A percentile compares a stretch with the other conserved stretches of the same genome.
These are phyloP conservation scores for Onchidella celtica DNA, from an alignment of 2,888 invertebrate species.

Conservation along the genomic window DNA sequence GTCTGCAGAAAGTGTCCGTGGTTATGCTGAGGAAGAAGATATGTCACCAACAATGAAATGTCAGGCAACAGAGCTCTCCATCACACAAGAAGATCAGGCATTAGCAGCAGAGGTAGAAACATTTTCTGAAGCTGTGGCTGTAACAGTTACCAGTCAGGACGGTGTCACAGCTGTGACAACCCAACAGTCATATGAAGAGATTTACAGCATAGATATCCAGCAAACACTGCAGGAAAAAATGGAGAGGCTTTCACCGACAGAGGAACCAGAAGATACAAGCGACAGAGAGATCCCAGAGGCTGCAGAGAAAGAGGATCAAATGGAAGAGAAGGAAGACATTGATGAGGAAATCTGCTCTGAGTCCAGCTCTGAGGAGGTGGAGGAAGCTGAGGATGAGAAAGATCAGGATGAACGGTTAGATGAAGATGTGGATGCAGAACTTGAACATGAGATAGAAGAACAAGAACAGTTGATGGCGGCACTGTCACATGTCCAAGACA, in stretches of 20 bases:
- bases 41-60: conserved; percentile 18
- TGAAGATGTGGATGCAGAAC: conserved; percentile 40
- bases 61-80: conserved; percentile 39
- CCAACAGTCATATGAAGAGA: background rate
- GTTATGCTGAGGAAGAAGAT: conserved; percentile 36
- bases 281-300: background rate
- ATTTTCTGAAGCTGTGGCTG: background rate
- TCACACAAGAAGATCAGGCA: conserved; percentile 33
- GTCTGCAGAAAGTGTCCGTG: background rate
- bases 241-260: conserved; percentile 1
- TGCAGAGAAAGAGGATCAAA: background rate
- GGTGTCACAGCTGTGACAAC: background rate
- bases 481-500: conserved; percentile 48
- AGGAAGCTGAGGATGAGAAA: conserved; percentile 40
- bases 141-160: background rate
- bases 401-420: conserved; percentile 28
- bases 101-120: conserved; percentile 27
- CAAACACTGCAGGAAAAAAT: conserved; percentile 41
- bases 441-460: conserved; percentile 52
- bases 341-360: conserved; percentile 38
- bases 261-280: conserved; percentile 36
- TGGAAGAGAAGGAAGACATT: conserved; percentile 36
- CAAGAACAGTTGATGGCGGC: conserved; percentile 51
- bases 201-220: background rate
- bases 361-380: conserved; percentile 47